A percentile compares a stretch with the other conserved stretches of the same genome.
Conservation (phyloP, 2,113 vertebrate species). For the Arvicanthis niloticus region DNA sequence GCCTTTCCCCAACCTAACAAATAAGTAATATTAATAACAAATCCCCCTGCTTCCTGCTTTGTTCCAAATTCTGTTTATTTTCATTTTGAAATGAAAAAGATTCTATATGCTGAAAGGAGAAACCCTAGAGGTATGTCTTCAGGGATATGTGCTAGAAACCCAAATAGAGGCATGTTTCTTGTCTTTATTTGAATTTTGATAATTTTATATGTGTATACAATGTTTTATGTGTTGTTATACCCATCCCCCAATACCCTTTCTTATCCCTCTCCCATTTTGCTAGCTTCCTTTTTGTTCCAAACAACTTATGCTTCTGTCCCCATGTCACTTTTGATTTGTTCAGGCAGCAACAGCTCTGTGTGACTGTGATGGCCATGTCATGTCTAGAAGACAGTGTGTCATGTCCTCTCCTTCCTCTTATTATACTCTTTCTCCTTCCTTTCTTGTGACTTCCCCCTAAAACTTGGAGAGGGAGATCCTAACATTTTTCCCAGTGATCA, state of each 20-base stretch:
- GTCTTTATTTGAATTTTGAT: not conserved
- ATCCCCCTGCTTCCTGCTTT: not conserved
- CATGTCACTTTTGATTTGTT: not conserved
- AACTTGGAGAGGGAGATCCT: too few species aligned
- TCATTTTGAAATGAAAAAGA: constrained; percentile 10
- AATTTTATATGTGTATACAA: not conserved
- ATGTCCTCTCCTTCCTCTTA: too few species aligned
- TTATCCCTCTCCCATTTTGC: too few species aligned
- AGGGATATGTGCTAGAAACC: not conserved
- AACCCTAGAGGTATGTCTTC: not conserved
- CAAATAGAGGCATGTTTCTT: not conserved
- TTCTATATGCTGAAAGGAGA: not conserved
- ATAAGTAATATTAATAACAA: not conserved
- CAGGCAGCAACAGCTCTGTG: not conserved
- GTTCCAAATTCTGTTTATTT: not conserved
- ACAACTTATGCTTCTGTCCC: too few species aligned
- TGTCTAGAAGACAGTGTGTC: not conserved
- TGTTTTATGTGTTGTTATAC: not conserved
- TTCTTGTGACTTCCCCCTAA: too few species aligned
- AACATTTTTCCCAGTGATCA: not conserved
- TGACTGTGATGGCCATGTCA: too few species aligned
- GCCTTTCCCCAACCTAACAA: not conserved
- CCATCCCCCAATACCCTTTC: not conserved
- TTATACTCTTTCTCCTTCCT: too few species aligned
- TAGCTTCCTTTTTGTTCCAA: not conserved